Percentiles rank a stretch among this genome's conserved stretches.
Evolutionary conservation across 2,797 vertebrate genomes (phyloP).

Genomic region (Parauchenoglanis ngamensis): DNA sequence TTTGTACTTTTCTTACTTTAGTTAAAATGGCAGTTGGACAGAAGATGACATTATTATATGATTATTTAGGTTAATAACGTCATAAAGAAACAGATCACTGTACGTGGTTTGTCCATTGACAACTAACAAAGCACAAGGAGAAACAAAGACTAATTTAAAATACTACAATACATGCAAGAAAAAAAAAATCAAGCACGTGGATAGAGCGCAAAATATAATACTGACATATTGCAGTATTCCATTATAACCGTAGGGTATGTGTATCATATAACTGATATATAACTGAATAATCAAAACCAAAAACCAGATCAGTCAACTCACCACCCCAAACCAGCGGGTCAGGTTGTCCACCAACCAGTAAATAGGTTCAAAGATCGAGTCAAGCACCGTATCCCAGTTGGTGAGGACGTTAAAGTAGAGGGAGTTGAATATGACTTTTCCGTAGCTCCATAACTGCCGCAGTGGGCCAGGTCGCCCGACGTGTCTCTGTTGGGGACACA

Average conservation of each 20-base stretch:
- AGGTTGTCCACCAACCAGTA: constrained; percentile 97
- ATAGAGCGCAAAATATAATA: not conserved
- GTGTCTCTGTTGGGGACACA: constrained; percentile 70
- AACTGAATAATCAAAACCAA: not conserved
- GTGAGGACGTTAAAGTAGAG: constrained; percentile 88
- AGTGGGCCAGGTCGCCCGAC: constrained; percentile 61
- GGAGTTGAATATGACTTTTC: constrained; percentile 83
- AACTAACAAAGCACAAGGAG: not conserved
- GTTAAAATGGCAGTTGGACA: not conserved
- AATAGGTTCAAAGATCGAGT: constrained; percentile 90
- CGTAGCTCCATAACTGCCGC: constrained; percentile 82
- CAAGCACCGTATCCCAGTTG: constrained; percentile 85
- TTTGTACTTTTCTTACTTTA: not conserved
- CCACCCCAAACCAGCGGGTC: constrained; percentile 96
- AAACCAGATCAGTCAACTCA: constrained; percentile 69
- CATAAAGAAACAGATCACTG: not conserved
- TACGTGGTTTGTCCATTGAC: not conserved
- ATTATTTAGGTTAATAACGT: not conserved
- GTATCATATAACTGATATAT: not conserved
- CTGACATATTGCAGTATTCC: not conserved
- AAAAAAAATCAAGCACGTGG: not conserved
- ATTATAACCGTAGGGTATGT: no score
- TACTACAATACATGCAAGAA: not conserved
- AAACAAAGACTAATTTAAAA: not conserved
- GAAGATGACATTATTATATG: not conserved